Conservation (phyloP, 2,797 vertebrate species). For the Neosilurus mollespiculum region DNA sequence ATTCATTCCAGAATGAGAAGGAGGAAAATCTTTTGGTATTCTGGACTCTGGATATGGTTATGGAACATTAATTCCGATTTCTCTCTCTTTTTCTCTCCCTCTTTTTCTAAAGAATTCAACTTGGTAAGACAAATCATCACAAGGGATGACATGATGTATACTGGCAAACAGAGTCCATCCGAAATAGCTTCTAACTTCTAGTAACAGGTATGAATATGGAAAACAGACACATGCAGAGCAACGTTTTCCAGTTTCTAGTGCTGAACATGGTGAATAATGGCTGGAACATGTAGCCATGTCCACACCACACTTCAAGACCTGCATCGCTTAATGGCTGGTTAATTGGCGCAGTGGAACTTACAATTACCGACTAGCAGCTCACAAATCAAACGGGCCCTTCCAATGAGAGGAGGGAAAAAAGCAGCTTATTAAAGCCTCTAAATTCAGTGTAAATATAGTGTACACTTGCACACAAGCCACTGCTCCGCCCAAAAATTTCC, state of each 20-base stretch:
- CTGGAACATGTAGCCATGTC: conserved; percentile 56
- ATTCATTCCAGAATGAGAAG: conserved; percentile 60
- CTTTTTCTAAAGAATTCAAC: conserved; percentile 10
- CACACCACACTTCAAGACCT: conserved; percentile 48
- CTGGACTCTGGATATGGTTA: conserved; percentile 48
- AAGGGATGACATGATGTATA: conserved; percentile 24
- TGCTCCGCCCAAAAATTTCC: conserved; percentile 67
- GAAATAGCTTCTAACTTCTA: conserved; percentile 28
- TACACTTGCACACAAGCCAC: conserved; percentile 56
- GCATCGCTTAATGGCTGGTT: conserved; percentile 56
- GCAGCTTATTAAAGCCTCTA: conserved; percentile 54
- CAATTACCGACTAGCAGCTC: conserved; percentile 53
- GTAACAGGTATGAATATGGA: conserved; percentile 27
- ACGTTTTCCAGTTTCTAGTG: conserved; percentile 36
- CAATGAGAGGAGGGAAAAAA: conserved; percentile 43
- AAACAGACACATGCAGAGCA: conserved; percentile 32
- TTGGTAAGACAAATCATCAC: conserved; percentile 40
- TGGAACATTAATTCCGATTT: conserved; percentile 36
- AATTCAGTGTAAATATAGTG: conserved; percentile 63
- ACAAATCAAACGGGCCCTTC: conserved; percentile 54
- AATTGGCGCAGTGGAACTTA: conserved; percentile 51
- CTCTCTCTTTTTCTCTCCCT: not conserved
- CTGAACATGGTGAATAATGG: conserved; percentile 50
- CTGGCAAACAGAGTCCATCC: conserved; percentile 17
- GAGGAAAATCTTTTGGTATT: conserved; percentile 44